Evolutionary conservation across 2,113 vertebrate species (phyloP).

Genomic region (Halichoerus grypus): DNA sequence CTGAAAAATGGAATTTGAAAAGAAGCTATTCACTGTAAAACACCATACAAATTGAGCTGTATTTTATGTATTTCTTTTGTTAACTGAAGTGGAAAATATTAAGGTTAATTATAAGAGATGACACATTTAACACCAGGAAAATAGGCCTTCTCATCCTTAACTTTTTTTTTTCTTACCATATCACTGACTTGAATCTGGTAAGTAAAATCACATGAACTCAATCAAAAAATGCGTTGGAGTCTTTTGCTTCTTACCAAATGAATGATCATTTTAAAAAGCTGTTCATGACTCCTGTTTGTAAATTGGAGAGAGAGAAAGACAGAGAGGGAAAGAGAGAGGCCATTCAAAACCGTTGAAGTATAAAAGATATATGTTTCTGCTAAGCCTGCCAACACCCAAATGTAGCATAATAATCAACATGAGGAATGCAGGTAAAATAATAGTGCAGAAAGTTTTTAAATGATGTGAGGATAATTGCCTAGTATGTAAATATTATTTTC

Average conservation of each 20-base stretch:
- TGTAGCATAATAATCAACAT: neutral
- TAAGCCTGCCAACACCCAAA: slow-evolving; percentile 28
- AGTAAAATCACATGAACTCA: neutral
- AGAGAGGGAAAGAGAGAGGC: neutral
- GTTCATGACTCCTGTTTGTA: neutral
- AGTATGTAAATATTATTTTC: neutral
- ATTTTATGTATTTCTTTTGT: neutral
- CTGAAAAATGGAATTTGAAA: neutral
- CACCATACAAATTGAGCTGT: neutral
- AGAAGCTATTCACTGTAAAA: neutral
- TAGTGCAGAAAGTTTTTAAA: neutral
- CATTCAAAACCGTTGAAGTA: slow-evolving; percentile 47
- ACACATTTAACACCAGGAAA: neutral
- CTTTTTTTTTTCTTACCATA: neutral
- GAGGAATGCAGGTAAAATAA: slow-evolving; percentile 46
- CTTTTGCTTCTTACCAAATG: neutral
- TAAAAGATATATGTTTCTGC: slow-evolving; percentile 50
- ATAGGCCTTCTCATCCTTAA: neutral
- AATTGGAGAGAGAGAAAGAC: neutral
- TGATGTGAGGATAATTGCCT: neutral
- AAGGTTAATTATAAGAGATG: neutral
- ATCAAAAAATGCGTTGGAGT: neutral
- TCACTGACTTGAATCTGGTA: neutral
- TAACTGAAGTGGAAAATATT: neutral
- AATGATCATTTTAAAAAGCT: slow-evolving; percentile 37